Conservation (phyloP, 2,113 vertebrate species). For the Oryzias melastigma region DNA sequence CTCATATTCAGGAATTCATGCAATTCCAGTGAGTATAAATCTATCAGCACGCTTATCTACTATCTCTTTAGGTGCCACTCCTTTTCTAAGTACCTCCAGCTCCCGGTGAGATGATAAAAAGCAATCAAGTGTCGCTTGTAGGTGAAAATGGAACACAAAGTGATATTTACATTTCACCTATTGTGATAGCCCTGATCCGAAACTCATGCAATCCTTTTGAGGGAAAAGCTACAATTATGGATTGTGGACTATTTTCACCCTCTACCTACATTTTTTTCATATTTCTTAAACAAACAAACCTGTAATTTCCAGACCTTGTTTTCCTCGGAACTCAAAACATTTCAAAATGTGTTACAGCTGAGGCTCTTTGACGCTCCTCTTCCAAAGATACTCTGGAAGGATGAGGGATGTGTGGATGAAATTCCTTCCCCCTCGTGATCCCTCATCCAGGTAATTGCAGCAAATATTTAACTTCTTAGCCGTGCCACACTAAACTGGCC, state of each 20-base stretch:
- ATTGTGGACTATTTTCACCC: conserved; percentile 8
- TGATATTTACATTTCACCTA: conserved; percentile 58
- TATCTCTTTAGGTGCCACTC: conserved; percentile 43
- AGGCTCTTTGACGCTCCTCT: conserved; percentile 1
- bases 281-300: neutral
- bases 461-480: conserved; percentile 56
- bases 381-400: conserved; percentile 8
- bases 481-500: conserved; percentile 1
- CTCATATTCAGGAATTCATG: conserved; percentile 69
- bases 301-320: neutral
- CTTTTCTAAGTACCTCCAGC: conserved; percentile 54
- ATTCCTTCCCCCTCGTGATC: conserved; percentile 26
- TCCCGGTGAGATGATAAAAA: conserved; percentile 52
- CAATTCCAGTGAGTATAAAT: conserved; percentile 47
- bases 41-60: conserved; percentile 48
- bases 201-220: conserved; percentile 54
- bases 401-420: conserved; percentile 16
- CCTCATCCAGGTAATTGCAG: conserved; percentile 46
- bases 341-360: neutral
- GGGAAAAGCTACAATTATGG: conserved; percentile 8
- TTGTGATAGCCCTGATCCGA: conserved; percentile 54
- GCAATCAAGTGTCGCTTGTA: conserved; percentile 66
- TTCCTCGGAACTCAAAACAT: neutral
- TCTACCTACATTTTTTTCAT: neutral
- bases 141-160: conserved; percentile 53